A percentile compares a stretch with the other conserved stretches of the same genome.
Evolutionary conservation across 2,888 invertebrate species (phyloP).

Genomic region (Sialis lutaria): DNA sequence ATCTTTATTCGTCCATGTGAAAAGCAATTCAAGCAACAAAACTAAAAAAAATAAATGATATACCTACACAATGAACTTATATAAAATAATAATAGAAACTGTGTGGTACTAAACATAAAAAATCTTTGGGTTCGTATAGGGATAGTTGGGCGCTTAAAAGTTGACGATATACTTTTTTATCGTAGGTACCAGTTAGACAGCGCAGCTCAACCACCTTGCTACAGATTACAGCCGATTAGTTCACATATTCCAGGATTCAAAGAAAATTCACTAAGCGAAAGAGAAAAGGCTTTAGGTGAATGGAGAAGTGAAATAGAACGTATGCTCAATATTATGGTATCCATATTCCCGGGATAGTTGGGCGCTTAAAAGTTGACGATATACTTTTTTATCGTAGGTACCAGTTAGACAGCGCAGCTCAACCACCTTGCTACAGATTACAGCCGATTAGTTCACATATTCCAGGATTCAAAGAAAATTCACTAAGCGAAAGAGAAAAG

Average conservation of each 20-base stretch:
- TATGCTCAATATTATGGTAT: slow-evolving; percentile 49
- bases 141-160: neutral
- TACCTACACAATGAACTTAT: too few relatives aligned
- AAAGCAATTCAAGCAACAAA: too few relatives aligned
- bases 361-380: neutral
- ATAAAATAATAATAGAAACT: too few relatives aligned
- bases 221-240: slow-evolving; percentile 45
- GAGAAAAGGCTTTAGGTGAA: slow-evolving; percentile 29
- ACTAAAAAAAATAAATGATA: too few relatives aligned
- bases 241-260: slow-evolving; percentile 34
- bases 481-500: slow-evolving; percentile 27
- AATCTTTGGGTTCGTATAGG: too few relatives aligned
- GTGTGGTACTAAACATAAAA: too few relatives aligned
- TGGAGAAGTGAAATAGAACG: slow-evolving; percentile 39
- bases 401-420: slow-evolving; percentile 49
- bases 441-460: slow-evolving; percentile 37
- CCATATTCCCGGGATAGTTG: slow-evolving; percentile 56
- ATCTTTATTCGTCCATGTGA: too few relatives aligned
- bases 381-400: slow-evolving; percentile 31
- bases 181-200: slow-evolving; percentile 51
- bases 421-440: slow-evolving; percentile 60
- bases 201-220: slow-evolving; percentile 58
- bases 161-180: slow-evolving; percentile 8
- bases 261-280: slow-evolving; percentile 25
- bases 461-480: slow-evolving; percentile 29